Evolutionary conservation across 2,113 vertebrate species (phyloP), one percentile per base, ranked within the genome.

Genomic region (Delphinus delphis): DNA sequence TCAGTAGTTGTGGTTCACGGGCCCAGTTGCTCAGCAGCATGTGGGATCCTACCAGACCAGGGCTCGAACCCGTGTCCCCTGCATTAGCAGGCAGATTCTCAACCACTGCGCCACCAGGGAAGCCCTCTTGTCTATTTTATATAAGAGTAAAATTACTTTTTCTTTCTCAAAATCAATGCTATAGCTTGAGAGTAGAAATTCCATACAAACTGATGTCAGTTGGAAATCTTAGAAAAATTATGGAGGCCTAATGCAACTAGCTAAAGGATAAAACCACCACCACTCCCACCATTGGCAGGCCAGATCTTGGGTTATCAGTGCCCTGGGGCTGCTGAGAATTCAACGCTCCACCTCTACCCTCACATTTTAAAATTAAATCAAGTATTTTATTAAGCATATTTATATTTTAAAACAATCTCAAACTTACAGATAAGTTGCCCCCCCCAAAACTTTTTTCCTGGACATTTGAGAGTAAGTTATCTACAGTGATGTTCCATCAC

Each of bases 361-460:
- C 60, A n/a, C 7, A 82, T 33, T 93, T 85, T 44, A 65, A 96
- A 93, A 80, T 84, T 68, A 95, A 62, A 91, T 50, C 55, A 47
- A 26, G 12, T 73, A 79, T 62, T 89, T 93, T 89, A 82, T 14
- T 84, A 89, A 84, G 65, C 62, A 73, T 28, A 33, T 85, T 83
- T 95, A 65, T 58, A 60, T 62, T 82, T 87, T 95, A 13, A 96
- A 93, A 79, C 65, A 79, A 67, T 28, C 41, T 71, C 50, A 73
- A 74, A 88, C 31, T 47, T 82, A 82, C 25, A 76, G 31, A 33
- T 38, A 82, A 82, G 55, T 74, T 33, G 31, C n/a, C 28, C 70
- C 38, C 20, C 9, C 25, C 38, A 60, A 60, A 12, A 8, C 15
- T 4, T 55, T 74, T 53, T 38, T 25, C 36, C 41, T 33, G 15